phyloP scores from a whole-genome alignment of 2,797 vertebrate genomes.

The Falco cherrug region DNA sequence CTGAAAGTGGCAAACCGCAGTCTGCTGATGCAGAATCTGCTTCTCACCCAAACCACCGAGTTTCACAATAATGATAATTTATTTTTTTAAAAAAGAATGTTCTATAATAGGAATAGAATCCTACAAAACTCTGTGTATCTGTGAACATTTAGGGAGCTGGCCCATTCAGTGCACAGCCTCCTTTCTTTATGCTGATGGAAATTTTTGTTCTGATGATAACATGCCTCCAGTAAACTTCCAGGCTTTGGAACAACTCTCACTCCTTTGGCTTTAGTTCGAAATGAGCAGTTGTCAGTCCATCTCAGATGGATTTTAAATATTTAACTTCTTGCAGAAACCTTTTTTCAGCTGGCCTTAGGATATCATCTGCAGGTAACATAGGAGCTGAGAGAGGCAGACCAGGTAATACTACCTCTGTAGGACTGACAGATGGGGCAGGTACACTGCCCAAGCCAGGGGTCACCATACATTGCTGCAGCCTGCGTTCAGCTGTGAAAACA shows the following conservation, averaged over 20 bases:
- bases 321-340: neutral
- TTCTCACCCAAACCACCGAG: neutral
- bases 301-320: neutral
- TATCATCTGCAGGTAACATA: neutral
- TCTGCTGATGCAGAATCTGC: neutral
- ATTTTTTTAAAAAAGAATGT: fast-evolving
- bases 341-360: neutral
- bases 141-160: neutral
- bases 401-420: neutral
- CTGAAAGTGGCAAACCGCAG: neutral
- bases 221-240: neutral
- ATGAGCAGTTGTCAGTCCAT: neutral
- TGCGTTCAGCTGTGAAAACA: neutral
- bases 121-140: neutral
- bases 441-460: neutral
- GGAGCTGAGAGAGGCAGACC: neutral
- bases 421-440: neutral
- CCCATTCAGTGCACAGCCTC: neutral
- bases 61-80: neutral
- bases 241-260: neutral
- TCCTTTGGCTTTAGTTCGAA: neutral
- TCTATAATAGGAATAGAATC: neutral
- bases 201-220: neutral
- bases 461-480: neutral
- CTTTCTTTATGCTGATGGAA: neutral